Base-by-base conservation (phyloP, 1,140 invertebrate species). In the Sycophaga agraensis region DNA sequence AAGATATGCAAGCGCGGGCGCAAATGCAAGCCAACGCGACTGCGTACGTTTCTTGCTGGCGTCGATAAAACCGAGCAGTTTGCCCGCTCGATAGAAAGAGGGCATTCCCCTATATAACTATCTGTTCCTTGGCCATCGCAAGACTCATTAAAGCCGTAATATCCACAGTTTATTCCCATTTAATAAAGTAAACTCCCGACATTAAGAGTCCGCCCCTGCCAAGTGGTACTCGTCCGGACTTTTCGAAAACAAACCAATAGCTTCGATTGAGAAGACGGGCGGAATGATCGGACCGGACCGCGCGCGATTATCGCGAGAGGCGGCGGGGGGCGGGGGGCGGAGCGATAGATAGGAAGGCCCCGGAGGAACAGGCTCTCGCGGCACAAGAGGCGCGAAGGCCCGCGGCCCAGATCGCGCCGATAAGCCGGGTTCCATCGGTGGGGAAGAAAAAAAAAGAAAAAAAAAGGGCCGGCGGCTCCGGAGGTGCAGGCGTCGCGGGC, bases 101-200 rank as follows among this genome's bases (percentile, higher is more conserved):
- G 46, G 54, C 35, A 39, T 61, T 61, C 40, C 54, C 50, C 54
- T 35, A n/a, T n/a, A n/a, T 24, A 4, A 37, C 35, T 48, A 55
- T 61, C 59, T 11, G 31, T 39, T 61, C 19, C 24, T 51, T 12
- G 40, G 59, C 43, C 42, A 34, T 39, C 34, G 14, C 19, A 6
- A 4, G 6, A 34, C 34, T 17, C 22, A 16, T 48, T 54, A 21
- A 48, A 31, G 31, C 17, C 49, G 51, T 63, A 63, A 63, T 57
- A 12, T 50, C 4, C 16, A 14, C n/a, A 37, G 45, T 63, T 63
- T 63, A 63, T 63, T 51, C 35, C 11, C 42, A 24, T 45, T 51
- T 45, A 54, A 63, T 63, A 63, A 63, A 35, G 53, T 50, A 50
- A 63, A 50, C 54, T 48, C 28, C n/a, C 43, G 19, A 48, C 12